Conservation (phyloP, 2,113 vertebrate genomes). For the Eurypyga helias region DNA sequence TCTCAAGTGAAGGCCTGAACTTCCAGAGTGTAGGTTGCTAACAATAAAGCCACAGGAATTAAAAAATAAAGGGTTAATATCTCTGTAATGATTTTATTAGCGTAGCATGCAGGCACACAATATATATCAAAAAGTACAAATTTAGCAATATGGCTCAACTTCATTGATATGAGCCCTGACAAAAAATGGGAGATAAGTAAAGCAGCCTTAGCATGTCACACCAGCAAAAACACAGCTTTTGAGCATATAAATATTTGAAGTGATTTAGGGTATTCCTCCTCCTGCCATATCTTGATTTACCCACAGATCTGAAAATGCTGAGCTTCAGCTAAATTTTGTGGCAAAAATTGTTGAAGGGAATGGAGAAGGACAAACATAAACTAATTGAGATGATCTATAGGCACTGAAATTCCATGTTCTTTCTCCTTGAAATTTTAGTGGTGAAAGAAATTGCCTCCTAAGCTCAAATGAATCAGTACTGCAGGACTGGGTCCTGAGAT, state of each 20-base stretch:
- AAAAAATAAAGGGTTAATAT: background rate
- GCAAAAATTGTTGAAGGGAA: background rate
- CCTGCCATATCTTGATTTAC: background rate
- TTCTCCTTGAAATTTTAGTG: background rate
- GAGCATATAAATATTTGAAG: background rate
- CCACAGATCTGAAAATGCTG: background rate
- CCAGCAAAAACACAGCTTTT: background rate
- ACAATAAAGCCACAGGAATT: background rate
- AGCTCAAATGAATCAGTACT: background rate
- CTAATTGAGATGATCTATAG: background rate
- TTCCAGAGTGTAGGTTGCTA: background rate
- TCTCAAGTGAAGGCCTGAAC: background rate
- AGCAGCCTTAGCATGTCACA: background rate
- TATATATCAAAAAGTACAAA: background rate
- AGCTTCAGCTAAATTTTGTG: background rate
- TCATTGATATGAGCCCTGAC: background rate
- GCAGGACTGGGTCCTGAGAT: background rate
- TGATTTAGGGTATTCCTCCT: background rate
- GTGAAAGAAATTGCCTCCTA: background rate
- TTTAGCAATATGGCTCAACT: background rate
- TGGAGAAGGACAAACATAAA: background rate
- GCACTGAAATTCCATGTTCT: background rate
- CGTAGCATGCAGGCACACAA: background rate
- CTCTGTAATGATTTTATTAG: background rate
- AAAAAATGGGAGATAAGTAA: background rate